A percentile compares a stretch with the other conserved stretches of the same genome.
Evolutionary conservation across 2,113 vertebrate species (phyloP).

Genomic region (Channa maculata): DNA sequence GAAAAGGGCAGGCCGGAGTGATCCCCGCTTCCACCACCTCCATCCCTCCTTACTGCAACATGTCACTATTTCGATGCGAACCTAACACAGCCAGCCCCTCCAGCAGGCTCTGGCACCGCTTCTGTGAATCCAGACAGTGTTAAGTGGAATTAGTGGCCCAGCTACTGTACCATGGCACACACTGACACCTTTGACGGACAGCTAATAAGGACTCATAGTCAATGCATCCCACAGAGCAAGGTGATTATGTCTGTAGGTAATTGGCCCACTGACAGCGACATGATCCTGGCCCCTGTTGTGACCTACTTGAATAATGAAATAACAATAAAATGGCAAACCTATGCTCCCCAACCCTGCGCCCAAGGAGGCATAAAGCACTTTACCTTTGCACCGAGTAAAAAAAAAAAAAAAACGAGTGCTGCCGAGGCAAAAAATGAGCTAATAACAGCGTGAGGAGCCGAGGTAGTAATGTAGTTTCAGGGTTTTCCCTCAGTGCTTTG

Average conservation of each 20-base stretch:
- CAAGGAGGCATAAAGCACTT: slow-evolving; percentile 17
- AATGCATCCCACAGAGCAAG: slow-evolving; percentile 50
- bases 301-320: slow-evolving; percentile 71
- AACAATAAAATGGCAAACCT: slow-evolving; percentile 68
- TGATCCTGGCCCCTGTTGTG: slow-evolving; percentile 65
- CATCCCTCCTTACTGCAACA: background rate
- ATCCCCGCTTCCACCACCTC: slow-evolving; percentile 7
- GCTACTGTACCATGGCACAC: slow-evolving; percentile 39
- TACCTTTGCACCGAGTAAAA: background rate
- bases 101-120: background rate
- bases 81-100: background rate
- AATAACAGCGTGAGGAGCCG: slow-evolving; percentile 28
- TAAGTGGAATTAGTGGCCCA: slow-evolving; percentile 33
- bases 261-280: slow-evolving; percentile 60
- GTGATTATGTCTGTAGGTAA: slow-evolving; percentile 72
- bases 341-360: background rate
- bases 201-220: slow-evolving; percentile 76
- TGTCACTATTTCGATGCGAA: background rate
- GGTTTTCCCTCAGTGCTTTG: slow-evolving; percentile 62
- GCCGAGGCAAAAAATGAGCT: slow-evolving; percentile 9
- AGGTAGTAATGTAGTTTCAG: slow-evolving; percentile 36
- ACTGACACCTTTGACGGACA: slow-evolving; percentile 69
- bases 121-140: slow-evolving; percentile 23
- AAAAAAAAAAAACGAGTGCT: background rate
- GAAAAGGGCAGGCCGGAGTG: slow-evolving; percentile 38